phyloP scores from a whole-genome alignment of 2,113 vertebrate species.

The Choloepus hoffmanni region DNA sequence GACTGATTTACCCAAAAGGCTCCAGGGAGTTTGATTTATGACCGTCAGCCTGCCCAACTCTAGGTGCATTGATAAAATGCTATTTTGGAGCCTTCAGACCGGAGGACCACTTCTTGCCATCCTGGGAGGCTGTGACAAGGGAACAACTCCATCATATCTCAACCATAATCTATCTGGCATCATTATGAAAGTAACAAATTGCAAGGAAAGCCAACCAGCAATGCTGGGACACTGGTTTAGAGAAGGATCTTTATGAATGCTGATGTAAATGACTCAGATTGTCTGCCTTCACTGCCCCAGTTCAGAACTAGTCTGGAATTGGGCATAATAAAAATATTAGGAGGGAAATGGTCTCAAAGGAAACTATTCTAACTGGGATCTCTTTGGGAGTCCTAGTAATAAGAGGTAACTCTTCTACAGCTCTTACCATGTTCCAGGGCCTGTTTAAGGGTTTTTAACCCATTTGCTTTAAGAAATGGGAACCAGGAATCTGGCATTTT shows the following conservation, averaged over 20 bases:
- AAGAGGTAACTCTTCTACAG: not conserved
- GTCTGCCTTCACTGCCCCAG: not conserved
- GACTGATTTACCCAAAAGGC: no score
- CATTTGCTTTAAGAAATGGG: not conserved
- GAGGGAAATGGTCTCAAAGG: not conserved
- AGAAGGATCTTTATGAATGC: no score
- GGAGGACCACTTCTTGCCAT: not conserved
- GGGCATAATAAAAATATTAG: accelerated
- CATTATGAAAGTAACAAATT: no score
- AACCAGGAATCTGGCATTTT: not conserved
- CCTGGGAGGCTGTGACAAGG: not conserved
- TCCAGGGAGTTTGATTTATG: not conserved
- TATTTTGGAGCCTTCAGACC: not conserved
- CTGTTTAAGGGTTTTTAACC: no score
- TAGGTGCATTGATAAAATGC: not conserved
- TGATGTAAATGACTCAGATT: no score
- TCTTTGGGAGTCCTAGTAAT: no score
- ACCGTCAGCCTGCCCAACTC: not conserved
- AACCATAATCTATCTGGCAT: not conserved
- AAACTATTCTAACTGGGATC: not conserved
- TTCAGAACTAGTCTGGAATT: not conserved
- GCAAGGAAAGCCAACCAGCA: not conserved
- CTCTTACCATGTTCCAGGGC: no score
- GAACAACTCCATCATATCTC: not conserved
- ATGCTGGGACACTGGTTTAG: no score